These are phyloP conservation scores for Homarus gammarus DNA, from an alignment of 2,888 invertebrate genomes.

Conservation along the genomic window DNA sequence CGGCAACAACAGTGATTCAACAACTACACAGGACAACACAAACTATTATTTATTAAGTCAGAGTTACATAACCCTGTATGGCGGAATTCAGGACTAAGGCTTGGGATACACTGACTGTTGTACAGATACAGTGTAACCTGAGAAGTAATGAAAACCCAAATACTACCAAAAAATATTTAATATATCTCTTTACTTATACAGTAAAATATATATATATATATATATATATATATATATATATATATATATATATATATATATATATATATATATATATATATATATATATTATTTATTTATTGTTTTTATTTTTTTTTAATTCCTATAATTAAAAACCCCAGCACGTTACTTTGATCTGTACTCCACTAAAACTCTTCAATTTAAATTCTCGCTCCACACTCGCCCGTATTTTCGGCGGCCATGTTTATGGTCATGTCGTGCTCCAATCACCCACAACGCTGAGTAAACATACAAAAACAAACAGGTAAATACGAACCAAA, in stretches of 20 bases:
- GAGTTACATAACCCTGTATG: no score
- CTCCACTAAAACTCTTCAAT: constrained; percentile 1
- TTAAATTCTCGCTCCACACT: background rate
- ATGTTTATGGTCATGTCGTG: background rate
- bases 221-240: constrained; percentile 18
- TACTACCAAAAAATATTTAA: no score
- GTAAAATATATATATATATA: background rate
- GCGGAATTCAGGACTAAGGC: no score
- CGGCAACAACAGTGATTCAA: no score
- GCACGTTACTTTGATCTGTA: background rate
- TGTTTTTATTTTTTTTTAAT: no score
- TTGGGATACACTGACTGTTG: no score
- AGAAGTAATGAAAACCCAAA: no score
- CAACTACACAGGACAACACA: no score
- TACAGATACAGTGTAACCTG: no score
- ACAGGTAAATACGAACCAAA: background rate
- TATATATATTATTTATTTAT: constrained; percentile 8
- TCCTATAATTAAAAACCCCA: background rate
- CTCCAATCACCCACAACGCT: background rate
- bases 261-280: constrained; percentile 18
- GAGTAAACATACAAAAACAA: background rate
- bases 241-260: constrained; percentile 20
- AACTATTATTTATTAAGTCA: no score
- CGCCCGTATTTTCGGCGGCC: background rate
- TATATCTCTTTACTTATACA: background rate